Percentiles rank a stretch among this genome's conserved stretches.
Evolutionary conservation across 2,797 vertebrate genomes (phyloP).

Genomic region (Coregonus suidteri): DNA sequence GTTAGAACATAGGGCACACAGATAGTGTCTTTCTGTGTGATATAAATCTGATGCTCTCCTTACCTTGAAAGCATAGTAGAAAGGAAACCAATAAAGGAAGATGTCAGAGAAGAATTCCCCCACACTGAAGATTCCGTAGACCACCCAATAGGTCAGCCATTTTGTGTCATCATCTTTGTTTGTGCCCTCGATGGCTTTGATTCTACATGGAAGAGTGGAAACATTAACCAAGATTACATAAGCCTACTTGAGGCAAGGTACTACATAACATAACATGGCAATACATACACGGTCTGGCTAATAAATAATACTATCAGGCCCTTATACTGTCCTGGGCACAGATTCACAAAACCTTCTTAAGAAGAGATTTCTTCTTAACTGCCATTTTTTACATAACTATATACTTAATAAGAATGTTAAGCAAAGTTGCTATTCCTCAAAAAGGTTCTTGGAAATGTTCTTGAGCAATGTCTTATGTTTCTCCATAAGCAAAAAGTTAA

Average conservation of each 20-base stretch:
- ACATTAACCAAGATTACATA: not conserved
- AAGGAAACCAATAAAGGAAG: slow-evolving; percentile 97
- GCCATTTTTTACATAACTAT: too few species aligned
- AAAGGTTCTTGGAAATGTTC: too few species aligned
- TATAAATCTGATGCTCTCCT: slow-evolving; percentile 17
- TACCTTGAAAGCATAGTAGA: slow-evolving; percentile 95
- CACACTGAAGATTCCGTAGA: slow-evolving; percentile 90
- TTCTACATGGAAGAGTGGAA: slow-evolving; percentile 64
- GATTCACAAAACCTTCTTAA: too few species aligned
- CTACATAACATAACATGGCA: not conserved
- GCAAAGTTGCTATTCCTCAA: too few species aligned
- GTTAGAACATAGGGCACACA: not conserved
- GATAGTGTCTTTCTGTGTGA: not conserved
- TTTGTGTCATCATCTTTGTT: slow-evolving; percentile 91
- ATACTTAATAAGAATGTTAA: too few species aligned
- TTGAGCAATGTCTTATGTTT: too few species aligned
- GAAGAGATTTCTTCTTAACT: too few species aligned
- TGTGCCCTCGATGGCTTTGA: slow-evolving; percentile 93
- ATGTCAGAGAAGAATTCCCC: slow-evolving; percentile 94
- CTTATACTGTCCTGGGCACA: too few species aligned
- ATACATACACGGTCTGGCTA: not conserved
- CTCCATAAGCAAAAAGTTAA: too few species aligned
- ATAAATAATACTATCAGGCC: too few species aligned
- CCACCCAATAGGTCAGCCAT: slow-evolving; percentile 98
- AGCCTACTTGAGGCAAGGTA: not conserved